Evolutionary conservation across 2,797 vertebrate genomes (phyloP), one percentile per base, ranked within the genome.

Genomic region (Megalops cyprinoides): DNA sequence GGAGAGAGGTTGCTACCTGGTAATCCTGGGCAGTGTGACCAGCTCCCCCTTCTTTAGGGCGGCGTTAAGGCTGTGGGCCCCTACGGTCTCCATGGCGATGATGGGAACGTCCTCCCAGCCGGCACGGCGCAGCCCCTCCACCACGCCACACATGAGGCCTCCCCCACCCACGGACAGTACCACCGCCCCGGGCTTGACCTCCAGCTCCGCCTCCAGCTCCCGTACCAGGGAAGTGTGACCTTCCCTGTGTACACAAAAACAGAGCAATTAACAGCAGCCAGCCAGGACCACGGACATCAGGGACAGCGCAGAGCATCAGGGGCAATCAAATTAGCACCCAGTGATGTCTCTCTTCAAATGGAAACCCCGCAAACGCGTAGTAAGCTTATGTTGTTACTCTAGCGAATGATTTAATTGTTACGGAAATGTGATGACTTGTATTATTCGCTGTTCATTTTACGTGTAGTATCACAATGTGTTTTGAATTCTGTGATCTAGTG

Each of bases 121-220:
- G 48, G 94, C 96, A 0, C 93, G 91, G 0, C 76, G 87, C 88
- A 98, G 90, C 4, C 97, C 97, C 0, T 94, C 92, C 71, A 94
- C 93, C 0, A 97, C 94, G 0, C 97, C 97, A 0, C 95, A 94
- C 84, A 99, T 92, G 81, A 98, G 94, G 9, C 97, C 97, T 1
- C 97, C 97, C 0, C 97, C 97, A 0, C 97, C 97, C 71, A 98
- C 97, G 0, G 97, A 93, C 90, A 98, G 85, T 87, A 97, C 93
- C 0, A 98, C 82, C 1, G 93, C 96, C 0, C 94, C 96, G 0
- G 97, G 97, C 87, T 95, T 96, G 83, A 86, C 80, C 67, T 62
- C 85, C 87, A 98, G 86, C 0, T 91, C 91, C 0, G 88, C 88
- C 90, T 95, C 90, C 89, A 98, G 89, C 91, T 99, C 97, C 83